These are phyloP conservation scores for Scytalopus superciliaris DNA, from an alignment of 2,113 vertebrate species.

Conservation along the genomic window DNA sequence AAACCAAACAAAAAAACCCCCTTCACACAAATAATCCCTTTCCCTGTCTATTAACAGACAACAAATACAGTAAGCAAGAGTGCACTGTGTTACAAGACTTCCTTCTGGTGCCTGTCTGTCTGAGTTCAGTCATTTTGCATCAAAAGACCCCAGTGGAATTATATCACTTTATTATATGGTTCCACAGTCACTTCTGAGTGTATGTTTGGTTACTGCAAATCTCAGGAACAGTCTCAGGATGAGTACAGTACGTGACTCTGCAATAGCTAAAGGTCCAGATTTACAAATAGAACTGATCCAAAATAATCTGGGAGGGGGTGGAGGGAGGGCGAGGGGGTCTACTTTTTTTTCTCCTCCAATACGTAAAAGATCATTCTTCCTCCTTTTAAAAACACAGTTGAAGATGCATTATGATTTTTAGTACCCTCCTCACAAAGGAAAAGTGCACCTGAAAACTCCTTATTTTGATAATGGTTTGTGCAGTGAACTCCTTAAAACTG, in stretches of 20 bases:
- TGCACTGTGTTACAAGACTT: background rate
- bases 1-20: background rate
- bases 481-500: background rate
- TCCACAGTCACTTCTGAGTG: background rate
- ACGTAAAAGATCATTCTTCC: background rate
- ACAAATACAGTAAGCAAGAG: background rate
- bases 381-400: background rate
- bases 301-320: background rate
- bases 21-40: background rate
- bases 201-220: background rate
- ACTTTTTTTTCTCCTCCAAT: background rate
- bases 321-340: too few species aligned
- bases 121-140: conserved; percentile 17
- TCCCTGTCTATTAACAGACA: background rate
- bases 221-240: background rate
- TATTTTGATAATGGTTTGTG: background rate
- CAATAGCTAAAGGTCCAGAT: background rate
- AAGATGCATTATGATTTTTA: background rate
- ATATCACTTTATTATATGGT: background rate
- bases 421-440: background rate
- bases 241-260: background rate
- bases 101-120: background rate
- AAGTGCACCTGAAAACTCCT: background rate
- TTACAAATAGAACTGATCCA: background rate
- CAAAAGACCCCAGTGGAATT: background rate